These are phyloP conservation scores for Drosophila stalkeri DNA, from an alignment of 2,888 invertebrate genomes.

Conservation along the genomic window DNA sequence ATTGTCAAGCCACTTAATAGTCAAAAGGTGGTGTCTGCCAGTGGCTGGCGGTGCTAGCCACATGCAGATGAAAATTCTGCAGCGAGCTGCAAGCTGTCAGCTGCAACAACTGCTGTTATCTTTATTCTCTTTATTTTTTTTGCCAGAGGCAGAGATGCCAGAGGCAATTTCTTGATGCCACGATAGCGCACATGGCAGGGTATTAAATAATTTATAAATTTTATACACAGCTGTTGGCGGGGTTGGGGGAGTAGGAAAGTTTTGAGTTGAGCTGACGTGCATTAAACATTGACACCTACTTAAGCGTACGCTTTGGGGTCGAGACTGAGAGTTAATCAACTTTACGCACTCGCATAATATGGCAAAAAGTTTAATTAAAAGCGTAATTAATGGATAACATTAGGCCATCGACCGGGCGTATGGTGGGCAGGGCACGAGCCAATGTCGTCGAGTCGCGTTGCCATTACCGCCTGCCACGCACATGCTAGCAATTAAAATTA, in stretches of 20 bases:
- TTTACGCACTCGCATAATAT: constrained; percentile 73
- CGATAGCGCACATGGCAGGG: not conserved
- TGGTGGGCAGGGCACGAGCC: not conserved
- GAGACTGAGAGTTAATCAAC: constrained; percentile 71
- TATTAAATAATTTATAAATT: constrained; percentile 58
- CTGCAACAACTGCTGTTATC: not conserved
- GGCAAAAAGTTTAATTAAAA: constrained; percentile 78
- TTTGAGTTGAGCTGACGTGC: constrained; percentile 36
- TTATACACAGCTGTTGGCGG: not conserved
- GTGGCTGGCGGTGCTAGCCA: constrained; percentile 16
- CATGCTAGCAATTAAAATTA: constrained; percentile 80
- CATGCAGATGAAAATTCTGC: constrained; percentile 39
- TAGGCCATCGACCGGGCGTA: not conserved
- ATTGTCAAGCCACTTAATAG: constrained; percentile 43
- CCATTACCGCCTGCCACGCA: constrained; percentile 73
- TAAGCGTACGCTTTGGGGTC: constrained; percentile 20
- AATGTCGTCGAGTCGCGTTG: constrained; percentile 23
- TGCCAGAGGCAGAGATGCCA: constrained; percentile 22
- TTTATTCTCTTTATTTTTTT: not conserved
- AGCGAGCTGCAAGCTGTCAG: constrained; percentile 21
- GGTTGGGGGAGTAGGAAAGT: not conserved
- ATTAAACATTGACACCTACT: constrained; percentile 73
- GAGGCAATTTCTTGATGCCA: constrained; percentile 32
- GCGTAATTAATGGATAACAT: constrained; percentile 71
- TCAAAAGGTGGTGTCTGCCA: constrained; percentile 6